phyloP scores from a whole-genome alignment of 2,113 vertebrate genomes.

The Helogale parvula region DNA sequence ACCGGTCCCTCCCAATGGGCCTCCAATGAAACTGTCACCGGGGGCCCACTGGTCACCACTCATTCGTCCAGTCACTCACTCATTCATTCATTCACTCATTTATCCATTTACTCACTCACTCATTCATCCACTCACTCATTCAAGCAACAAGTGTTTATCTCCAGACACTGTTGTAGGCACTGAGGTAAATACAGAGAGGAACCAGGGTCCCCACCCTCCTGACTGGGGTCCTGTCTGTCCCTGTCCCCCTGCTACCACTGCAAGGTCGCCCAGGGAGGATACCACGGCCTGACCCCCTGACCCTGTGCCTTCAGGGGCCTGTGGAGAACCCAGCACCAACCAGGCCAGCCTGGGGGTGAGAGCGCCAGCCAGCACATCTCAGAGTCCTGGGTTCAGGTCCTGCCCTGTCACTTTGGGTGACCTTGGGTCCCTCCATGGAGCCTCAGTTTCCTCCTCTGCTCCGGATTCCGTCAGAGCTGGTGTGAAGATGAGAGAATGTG shows the following conservation, averaged over 20 bases:
- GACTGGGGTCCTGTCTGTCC: background rate
- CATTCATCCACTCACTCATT: background rate
- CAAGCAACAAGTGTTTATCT: background rate
- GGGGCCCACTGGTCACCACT: background rate
- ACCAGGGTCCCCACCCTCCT: background rate
- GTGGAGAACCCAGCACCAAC: background rate
- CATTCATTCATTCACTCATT: too few species aligned
- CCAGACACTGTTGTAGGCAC: background rate
- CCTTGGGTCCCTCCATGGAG: background rate
- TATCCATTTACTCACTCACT: too few species aligned
- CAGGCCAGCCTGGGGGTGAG: background rate
- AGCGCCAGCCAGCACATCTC: background rate
- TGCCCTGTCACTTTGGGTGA: background rate
- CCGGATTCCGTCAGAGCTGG: fast-evolving
- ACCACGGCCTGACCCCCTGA: background rate
- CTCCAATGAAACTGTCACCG: background rate
- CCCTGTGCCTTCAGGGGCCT: background rate
- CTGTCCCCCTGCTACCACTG: background rate
- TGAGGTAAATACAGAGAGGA: background rate
- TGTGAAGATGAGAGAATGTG: fast-evolving
- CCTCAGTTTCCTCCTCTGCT: background rate
- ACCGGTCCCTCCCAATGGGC: too few species aligned
- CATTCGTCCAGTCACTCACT: too few species aligned
- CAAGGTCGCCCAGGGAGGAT: background rate
- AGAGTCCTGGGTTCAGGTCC: background rate